Percentiles rank a stretch among this genome's conserved stretches.
Evolutionary conservation across 1,140 invertebrate genomes (phyloP).

Genomic region (Polypedilum vanderplanki): DNA sequence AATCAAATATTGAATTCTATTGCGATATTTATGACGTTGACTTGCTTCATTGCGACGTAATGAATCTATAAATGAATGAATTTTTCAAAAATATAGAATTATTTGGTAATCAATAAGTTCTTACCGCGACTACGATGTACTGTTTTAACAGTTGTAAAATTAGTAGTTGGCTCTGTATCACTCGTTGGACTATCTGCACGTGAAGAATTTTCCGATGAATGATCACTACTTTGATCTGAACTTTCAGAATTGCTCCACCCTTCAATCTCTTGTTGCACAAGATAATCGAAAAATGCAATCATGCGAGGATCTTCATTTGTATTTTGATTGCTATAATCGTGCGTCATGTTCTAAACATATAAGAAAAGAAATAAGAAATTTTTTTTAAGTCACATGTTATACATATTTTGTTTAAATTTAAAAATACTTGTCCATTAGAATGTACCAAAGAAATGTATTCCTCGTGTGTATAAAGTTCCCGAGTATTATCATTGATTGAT

Average conservation of each 20-base stretch:
- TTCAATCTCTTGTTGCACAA: conserved; percentile 84
- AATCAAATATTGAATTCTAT: conserved; percentile 42
- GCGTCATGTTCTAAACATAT: conserved; percentile 56
- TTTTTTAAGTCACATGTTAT: not conserved
- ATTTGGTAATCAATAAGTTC: not conserved
- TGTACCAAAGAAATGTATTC: conserved; percentile 79
- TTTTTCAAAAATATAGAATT: not conserved
- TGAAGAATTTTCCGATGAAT: conserved; percentile 32
- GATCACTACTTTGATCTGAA: conserved; percentile 40
- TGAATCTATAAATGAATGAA: not conserved
- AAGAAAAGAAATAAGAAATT: conserved; percentile 33
- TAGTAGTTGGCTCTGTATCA: conserved; percentile 30
- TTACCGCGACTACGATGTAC: not conserved
- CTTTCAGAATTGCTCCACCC: conserved; percentile 52
- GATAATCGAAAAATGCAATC: conserved; percentile 94
- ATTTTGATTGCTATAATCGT: conserved; percentile 75
- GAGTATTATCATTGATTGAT: conserved; percentile 56
- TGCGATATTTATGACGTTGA: conserved; percentile 35
- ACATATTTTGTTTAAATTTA: not conserved
- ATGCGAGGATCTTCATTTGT: conserved; percentile 85
- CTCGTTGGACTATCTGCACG: conserved; percentile 31
- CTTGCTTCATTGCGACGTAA: conserved; percentile 10
- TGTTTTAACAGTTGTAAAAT: conserved; percentile 22
- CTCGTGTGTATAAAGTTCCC: conserved; percentile 76
- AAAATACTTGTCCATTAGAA: conserved; percentile 58